phyloP scores from a whole-genome alignment of 2,888 invertebrate species.

The Gisinianus flammeolus region DNA sequence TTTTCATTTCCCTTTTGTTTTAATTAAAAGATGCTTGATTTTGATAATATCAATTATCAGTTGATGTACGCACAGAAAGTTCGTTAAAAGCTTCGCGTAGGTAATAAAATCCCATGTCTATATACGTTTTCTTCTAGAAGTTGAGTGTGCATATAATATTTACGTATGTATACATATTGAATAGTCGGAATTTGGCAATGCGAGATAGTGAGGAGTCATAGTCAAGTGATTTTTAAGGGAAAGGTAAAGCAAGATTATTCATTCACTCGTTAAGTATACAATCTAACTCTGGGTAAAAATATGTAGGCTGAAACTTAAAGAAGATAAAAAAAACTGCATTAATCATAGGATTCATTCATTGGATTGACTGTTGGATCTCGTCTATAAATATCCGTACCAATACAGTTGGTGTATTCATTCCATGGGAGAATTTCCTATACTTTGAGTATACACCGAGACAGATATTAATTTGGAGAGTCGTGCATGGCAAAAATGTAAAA shows the following conservation, averaged over 20 bases:
- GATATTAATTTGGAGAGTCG: background rate
- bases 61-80: too few relatives aligned
- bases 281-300: background rate
- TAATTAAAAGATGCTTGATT: too few relatives aligned
- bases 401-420: background rate
- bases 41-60: too few relatives aligned
- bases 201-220: background rate
- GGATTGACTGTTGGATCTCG: background rate
- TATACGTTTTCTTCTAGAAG: too few relatives aligned
- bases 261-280: constrained; percentile 13
- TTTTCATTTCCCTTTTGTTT: too few relatives aligned
- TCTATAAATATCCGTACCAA: background rate
- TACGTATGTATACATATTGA: too few relatives aligned
- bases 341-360: background rate
- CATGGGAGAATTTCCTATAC: background rate
- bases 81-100: too few relatives aligned
- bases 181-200: too few relatives aligned
- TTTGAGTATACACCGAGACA: background rate
- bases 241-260: constrained; percentile 1
- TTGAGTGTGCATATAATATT: too few relatives aligned
- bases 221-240: constrained; percentile 2
- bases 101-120: too few relatives aligned
- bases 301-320: background rate
- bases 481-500: background rate
- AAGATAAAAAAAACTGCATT: background rate